Base-by-base conservation (phyloP, 2,888 invertebrate genomes). In the Cataglyphis rosenhaueri region DNA sequence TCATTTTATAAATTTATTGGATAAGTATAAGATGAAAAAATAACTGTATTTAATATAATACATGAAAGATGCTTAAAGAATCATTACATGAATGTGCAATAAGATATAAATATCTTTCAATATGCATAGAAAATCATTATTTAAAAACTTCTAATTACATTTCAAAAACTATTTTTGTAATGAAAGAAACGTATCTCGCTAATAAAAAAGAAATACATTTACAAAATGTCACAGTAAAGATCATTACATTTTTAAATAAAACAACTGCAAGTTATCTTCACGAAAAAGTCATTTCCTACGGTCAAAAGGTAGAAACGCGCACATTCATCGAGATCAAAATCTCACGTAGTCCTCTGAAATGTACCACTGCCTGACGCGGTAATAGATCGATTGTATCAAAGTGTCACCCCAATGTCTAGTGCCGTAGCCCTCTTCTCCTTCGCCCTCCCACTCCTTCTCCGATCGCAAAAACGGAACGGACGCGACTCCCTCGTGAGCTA, bases 321-420 rank as follows among this genome's bases (percentile, higher is more conserved):
- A 25, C 44, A 25, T 78, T 70, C 59, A 61, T 79, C 59, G 71
- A 44, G 71, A 79, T 71, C 71, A 71, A 9, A 79, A 78, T 78
- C 78, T 71, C 41, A 41, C 57, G 21, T 64, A 57, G 68, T 78
- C 59, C 44, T 59, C 25, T n/a, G 48, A 71, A 71, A 41, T 59
- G 59, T 61, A 44, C 71, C 35, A 61, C 35, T 32, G 70, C n/a
- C 44, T 59, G 59, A 68, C 59, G 32, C 29, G 35, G 48, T 48
- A 68, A 73, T 57, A 82, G 81, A 66, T 82, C 81, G 82, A 82
- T 82, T 52, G 38, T 78, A 82, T 82, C 61, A 62, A 70, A 44
- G 68, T 82, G 82, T 82, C 82, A 82, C 70, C 62, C 81, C 62
- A 48, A 32, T 35, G 59, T 55, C 10, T 59, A 74, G 84, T 82